phyloP scores from a whole-genome alignment of 2,888 invertebrate species.

The Caprella mutica region DNA sequence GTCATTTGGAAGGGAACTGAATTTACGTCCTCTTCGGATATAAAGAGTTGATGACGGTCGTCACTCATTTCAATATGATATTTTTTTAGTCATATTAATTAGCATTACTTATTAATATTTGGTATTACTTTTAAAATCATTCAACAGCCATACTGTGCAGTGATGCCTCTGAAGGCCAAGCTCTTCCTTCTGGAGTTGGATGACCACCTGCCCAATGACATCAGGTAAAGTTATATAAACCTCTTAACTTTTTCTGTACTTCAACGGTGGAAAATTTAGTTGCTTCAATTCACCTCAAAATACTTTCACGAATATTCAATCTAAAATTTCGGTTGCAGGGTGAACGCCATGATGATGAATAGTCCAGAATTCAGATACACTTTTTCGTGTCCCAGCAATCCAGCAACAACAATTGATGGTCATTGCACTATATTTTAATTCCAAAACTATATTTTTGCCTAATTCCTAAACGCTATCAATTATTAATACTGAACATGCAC shows the following conservation, averaged over 20 bases:
- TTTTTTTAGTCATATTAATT: not conserved
- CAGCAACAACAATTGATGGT: too few relatives aligned
- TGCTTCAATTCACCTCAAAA: too few relatives aligned
- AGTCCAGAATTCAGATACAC: constrained; percentile 45
- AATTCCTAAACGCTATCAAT: too few relatives aligned
- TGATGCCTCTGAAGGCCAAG: constrained; percentile 45
- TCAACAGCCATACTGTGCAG: constrained; percentile 45
- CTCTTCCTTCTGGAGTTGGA: constrained; percentile 46
- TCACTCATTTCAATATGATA: not conserved
- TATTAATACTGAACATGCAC: too few relatives aligned
- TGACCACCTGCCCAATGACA: constrained; percentile 46
- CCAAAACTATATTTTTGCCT: too few relatives aligned
- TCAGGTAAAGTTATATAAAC: constrained; percentile 43
- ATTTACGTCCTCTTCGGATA: too few relatives aligned
- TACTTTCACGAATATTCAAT: too few relatives aligned
- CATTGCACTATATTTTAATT: too few relatives aligned
- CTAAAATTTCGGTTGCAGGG: constrained; percentile 39
- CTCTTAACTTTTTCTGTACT: too few relatives aligned
- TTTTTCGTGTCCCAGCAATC: too few relatives aligned
- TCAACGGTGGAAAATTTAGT: too few relatives aligned
- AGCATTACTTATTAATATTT: not conserved
- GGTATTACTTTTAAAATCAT: not conserved
- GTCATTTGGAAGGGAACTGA: not conserved
- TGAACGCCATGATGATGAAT: constrained; percentile 48
- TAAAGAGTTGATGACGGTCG: not conserved